Evolutionary conservation across 2,113 vertebrate species (phyloP), one percentile per base, ranked within the genome.

Genomic region (Vanacampus margaritifer): DNA sequence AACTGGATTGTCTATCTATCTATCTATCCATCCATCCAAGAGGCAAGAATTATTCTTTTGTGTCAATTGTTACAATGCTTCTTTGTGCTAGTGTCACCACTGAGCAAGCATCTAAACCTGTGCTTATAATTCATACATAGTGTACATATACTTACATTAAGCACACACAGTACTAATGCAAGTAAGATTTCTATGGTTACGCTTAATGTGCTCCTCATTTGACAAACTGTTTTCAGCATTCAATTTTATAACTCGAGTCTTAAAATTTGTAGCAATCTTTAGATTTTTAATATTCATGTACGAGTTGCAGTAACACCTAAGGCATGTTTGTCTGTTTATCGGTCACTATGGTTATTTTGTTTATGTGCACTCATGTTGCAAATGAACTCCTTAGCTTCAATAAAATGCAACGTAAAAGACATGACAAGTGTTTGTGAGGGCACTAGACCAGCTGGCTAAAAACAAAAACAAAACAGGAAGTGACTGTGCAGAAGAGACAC

Each of bases 401-500:
- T 73, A 32, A 2, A 28, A 16, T 58, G 28, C 66, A 53, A 16
- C 68, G 50, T 39, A 32, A 80, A 74, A 75, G 71, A 72, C 51
- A 54, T 4, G 28, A 32, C 53, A 73, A 64, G 69, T 79, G 65
- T 79, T 75, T 77, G 65, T 82, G 61, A 71, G 70, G 74, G 72
- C 54, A 76, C 64, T 70, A 32, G 71, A 71, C 72, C 83, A 86
- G 80, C 84, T 88, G 86, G 75, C 80, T 13, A 87, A 91, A 54
- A 26, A 54, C n/a, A 23, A 23, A 53, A 53, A 51, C 21, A 23
- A 53, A 91, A 91, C 88, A 91, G 90, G 90, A 91, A 91, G 79
- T 72, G 78, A 84, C 65, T 65, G 82, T 79, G 85, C 78, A 90
- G 86, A 90, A 91, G 87, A 90, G 88, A 91, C 90, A 91, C 59